Conservation (phyloP, 2,113 vertebrate genomes). For the Steatornis caripensis region DNA sequence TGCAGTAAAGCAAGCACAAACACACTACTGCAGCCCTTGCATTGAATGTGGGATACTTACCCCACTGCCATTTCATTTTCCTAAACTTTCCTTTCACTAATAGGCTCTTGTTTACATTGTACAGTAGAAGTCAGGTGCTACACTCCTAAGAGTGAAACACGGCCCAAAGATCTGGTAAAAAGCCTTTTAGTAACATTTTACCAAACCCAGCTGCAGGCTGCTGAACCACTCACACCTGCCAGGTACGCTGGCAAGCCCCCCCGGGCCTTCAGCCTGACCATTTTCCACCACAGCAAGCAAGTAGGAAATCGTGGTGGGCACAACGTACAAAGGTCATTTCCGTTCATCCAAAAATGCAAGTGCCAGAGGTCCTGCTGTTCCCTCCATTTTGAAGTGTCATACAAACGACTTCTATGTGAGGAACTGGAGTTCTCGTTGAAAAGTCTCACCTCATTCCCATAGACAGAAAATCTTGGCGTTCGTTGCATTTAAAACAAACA, state of each 20-base stretch:
- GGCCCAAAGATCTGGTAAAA: not conserved
- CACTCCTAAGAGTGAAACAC: not conserved
- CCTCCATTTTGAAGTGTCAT: not conserved
- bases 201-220: not conserved
- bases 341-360: not conserved
- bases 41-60: not conserved
- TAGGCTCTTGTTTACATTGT: not conserved
- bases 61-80: not conserved
- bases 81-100: not conserved
- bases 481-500: not conserved
- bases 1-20: not conserved
- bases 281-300: not conserved
- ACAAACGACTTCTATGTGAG: not conserved
- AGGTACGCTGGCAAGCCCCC: not conserved
- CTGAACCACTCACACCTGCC: not conserved
- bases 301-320: rapidly evolving
- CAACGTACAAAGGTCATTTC: not conserved
- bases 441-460: not conserved
- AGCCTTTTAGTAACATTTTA: not conserved
- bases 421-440: not conserved
- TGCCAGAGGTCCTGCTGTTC: not conserved
- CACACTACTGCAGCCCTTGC: not conserved
- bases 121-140: not conserved
- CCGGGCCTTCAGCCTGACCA: not conserved
- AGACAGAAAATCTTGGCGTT: not conserved